phyloP scores from a whole-genome alignment of 2,797 vertebrate genomes.

The Urosaurus nigricauda region DNA sequence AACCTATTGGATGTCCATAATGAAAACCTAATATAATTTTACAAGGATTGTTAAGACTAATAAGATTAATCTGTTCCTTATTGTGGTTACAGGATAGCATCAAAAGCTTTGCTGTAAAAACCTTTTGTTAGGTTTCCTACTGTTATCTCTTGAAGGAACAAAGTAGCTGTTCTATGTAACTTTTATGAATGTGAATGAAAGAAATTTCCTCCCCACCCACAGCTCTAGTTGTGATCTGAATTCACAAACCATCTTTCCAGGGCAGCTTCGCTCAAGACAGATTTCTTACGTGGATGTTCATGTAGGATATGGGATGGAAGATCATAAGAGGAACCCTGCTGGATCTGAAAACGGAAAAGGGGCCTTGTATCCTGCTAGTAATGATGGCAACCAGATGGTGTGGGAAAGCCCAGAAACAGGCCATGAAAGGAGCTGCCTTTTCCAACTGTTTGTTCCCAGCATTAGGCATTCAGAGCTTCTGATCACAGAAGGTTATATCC shows the following conservation, averaged over 20 bases:
- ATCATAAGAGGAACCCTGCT: neutral
- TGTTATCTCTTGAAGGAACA: neutral
- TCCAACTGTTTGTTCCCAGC: neutral
- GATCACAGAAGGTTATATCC: neutral
- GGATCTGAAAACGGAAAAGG: neutral
- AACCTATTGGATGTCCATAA: conserved; percentile 17
- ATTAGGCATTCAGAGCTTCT: neutral
- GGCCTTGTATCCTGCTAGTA: neutral
- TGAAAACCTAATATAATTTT: conserved; percentile 16
- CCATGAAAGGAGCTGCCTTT: too few species aligned
- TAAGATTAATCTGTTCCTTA: conserved; percentile 24
- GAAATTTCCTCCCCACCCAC: neutral
- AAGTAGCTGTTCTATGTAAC: neutral
- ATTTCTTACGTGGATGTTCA: neutral
- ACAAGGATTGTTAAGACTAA: conserved; percentile 6
- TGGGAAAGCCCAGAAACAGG: neutral
- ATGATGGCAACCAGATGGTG: neutral
- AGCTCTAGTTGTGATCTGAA: neutral
- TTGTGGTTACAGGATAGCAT: neutral
- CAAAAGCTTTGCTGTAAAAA: neutral
- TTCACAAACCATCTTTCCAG: neutral
- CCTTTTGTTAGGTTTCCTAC: conserved; percentile 6
- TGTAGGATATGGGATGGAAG: neutral
- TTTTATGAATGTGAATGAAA: neutral
- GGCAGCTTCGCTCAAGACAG: neutral